A percentile compares a stretch with the other conserved stretches of the same genome.
Conservation (phyloP, 1,140 invertebrate species). For the Rhopalosiphum maidis region DNA sequence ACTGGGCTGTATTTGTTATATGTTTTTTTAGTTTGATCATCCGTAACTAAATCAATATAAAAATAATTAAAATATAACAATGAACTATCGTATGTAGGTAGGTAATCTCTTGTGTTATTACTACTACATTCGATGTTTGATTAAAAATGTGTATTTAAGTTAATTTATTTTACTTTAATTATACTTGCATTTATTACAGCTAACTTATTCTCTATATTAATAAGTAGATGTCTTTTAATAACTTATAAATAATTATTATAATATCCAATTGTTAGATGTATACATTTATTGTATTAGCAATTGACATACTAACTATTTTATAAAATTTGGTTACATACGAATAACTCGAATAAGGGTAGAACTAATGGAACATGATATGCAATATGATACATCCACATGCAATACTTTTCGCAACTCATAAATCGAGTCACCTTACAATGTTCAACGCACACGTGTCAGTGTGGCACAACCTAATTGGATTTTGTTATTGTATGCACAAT, state of each 20-base stretch:
- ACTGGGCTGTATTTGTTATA: not conserved
- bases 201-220: too few relatives aligned
- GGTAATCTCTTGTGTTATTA: not conserved
- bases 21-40: not conserved
- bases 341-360: too few relatives aligned
- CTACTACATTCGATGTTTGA: too few relatives aligned
- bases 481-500: constrained; percentile 16
- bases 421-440: not conserved
- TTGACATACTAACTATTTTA: not conserved
- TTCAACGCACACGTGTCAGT: not conserved
- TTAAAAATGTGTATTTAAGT: too few relatives aligned
- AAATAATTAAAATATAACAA: not conserved
- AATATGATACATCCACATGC: not conserved
- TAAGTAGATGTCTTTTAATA: too few relatives aligned
- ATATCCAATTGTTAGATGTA: too few relatives aligned
- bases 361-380: not conserved
- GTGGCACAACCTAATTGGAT: not conserved
- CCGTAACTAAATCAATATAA: not conserved
- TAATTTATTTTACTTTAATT: too few relatives aligned
- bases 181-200: too few relatives aligned
- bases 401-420: not conserved
- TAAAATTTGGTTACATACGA: not conserved
- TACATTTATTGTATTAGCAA: too few relatives aligned
- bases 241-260: too few relatives aligned
- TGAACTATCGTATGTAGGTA: not conserved